Conservation (phyloP, 2,888 invertebrate genomes). For the Spodoptera exigua region DNA sequence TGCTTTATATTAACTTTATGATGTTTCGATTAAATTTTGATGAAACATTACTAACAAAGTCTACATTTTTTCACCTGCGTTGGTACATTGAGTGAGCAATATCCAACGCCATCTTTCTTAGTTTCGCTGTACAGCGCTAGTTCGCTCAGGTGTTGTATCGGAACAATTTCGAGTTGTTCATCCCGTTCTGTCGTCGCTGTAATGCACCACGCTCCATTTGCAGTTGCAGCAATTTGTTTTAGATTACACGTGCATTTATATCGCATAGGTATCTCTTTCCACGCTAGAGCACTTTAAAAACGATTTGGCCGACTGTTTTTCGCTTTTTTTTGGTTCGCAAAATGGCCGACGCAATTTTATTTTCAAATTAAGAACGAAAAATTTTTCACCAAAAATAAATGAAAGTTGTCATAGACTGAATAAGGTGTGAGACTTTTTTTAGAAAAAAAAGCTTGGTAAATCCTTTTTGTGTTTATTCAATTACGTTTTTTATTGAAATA, state of each 20-base stretch:
- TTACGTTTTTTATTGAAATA: neutral
- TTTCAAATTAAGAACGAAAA: constrained; percentile 14
- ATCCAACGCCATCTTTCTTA: too few relatives aligned
- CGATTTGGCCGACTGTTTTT: constrained; percentile 55
- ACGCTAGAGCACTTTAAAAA: constrained; percentile 68
- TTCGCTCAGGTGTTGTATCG: constrained; percentile 74
- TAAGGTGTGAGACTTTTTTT: neutral
- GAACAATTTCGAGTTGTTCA: constrained; percentile 73
- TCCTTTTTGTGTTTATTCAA: constrained; percentile 1
- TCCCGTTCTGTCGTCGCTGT: constrained; percentile 57
- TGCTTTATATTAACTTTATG: too few relatives aligned
- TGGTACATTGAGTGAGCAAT: too few relatives aligned
- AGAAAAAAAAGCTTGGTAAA: neutral
- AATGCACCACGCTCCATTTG: constrained; percentile 76
- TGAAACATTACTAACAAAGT: too few relatives aligned
- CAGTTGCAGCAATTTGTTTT: constrained; percentile 78
- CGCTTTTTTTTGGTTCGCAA: constrained; percentile 2
- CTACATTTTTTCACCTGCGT: too few relatives aligned
- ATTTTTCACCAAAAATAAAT: constrained; percentile 5
- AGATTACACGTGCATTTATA: constrained; percentile 74
- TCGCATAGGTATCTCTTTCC: constrained; percentile 65
- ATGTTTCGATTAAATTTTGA: too few relatives aligned
- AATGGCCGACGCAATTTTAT: constrained; percentile 18
- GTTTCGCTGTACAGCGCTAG: constrained; percentile 44
- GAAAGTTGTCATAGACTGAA: constrained; percentile 2